Evolutionary conservation across 1,140 invertebrate species (phyloP).

Genomic region (Drosophila watanabei): DNA sequence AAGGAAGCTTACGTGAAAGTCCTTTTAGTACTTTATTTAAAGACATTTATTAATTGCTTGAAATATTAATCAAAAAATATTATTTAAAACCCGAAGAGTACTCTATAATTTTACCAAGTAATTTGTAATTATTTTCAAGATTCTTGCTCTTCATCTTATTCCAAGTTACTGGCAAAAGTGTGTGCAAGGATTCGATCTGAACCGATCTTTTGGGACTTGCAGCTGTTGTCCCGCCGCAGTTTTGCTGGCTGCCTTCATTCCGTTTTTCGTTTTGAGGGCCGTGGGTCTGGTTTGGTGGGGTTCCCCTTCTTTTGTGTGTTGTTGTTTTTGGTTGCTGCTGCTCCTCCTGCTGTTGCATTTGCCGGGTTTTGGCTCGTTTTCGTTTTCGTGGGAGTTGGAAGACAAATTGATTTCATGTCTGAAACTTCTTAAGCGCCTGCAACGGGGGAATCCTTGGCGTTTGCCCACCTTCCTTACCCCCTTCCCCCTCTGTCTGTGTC

Average conservation of each 20-base stretch:
- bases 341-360: conserved; percentile 29
- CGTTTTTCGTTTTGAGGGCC: conserved; percentile 21
- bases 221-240: conserved; percentile 24
- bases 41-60: neutral
- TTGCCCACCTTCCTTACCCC: conserved; percentile 6
- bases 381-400: conserved; percentile 81
- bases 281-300: conserved; percentile 5
- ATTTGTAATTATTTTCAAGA: neutral
- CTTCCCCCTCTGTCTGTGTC: conserved; percentile 1
- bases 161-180: neutral
- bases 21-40: no score
- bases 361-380: conserved; percentile 61
- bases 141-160: neutral
- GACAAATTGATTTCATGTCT: conserved; percentile 85
- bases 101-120: no score
- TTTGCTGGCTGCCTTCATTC: conserved; percentile 39
- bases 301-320: conserved; percentile 2
- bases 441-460: conserved; percentile 67
- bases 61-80: neutral
- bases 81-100: no score
- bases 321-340: conserved; percentile 10
- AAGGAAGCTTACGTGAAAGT: no score
- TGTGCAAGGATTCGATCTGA: neutral
- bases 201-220: neutral
- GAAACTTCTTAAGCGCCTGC: conserved; percentile 81